A percentile compares a stretch with the other conserved stretches of the same genome.
These are phyloP conservation scores for Megamerina dolium DNA, from an alignment of 2,888 invertebrate species.

Conservation along the genomic window DNA sequence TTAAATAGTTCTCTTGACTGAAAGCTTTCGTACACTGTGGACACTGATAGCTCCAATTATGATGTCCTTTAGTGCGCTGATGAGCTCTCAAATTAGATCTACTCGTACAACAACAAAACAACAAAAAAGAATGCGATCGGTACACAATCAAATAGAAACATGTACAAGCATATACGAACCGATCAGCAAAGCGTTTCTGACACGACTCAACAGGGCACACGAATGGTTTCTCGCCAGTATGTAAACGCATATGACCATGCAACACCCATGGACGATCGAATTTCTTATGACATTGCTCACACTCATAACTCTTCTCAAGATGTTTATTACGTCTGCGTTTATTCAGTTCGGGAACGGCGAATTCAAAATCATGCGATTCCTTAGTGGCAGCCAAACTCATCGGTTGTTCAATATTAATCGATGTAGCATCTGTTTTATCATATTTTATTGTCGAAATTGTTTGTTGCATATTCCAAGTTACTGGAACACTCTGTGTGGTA, in stretches of 20 bases:
- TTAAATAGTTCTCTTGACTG: constrained; percentile 61
- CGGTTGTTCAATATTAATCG: too few relatives aligned
- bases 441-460: constrained; percentile 9
- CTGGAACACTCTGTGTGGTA: background rate
- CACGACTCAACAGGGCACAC: constrained; percentile 58
- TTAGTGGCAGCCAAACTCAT: constrained; percentile 7
- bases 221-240: constrained; percentile 66
- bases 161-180: constrained; percentile 53
- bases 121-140: background rate
- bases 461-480: too few relatives aligned
- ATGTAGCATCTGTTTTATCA: too few relatives aligned
- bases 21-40: constrained; percentile 62
- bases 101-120: background rate
- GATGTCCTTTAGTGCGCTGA: constrained; percentile 65
- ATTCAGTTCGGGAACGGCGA: constrained; percentile 20
- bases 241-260: constrained; percentile 61
- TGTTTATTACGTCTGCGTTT: constrained; percentile 25
- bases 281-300: constrained; percentile 54
- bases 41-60: constrained; percentile 64
- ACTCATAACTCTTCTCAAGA: constrained; percentile 29
- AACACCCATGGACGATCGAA: constrained; percentile 68
- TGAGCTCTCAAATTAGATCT: constrained; percentile 68
- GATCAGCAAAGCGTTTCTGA: constrained; percentile 61
- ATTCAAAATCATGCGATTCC: constrained; percentile 20
- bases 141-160: background rate